phyloP scores from a whole-genome alignment of 2,797 vertebrate genomes.

The Hippopotamyrus pictus region DNA sequence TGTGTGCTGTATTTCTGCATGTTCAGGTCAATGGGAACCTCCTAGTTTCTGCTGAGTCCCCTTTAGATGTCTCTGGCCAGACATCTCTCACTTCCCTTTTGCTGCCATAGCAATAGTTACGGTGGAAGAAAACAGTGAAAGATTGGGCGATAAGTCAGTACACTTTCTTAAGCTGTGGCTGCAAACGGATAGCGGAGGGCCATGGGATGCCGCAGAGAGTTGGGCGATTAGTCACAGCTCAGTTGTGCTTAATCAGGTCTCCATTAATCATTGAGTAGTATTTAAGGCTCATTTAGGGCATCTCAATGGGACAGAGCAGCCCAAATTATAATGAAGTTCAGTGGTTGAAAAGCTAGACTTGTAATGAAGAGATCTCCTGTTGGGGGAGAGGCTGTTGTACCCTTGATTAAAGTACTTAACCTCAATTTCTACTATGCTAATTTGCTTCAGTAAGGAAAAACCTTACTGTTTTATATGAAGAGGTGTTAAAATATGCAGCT shows the following conservation, averaged over 20 bases:
- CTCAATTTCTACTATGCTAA: not conserved
- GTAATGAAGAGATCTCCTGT: not conserved
- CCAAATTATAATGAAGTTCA: not conserved
- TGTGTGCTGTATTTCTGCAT: not conserved
- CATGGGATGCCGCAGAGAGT: not conserved
- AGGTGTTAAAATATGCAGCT: not conserved
- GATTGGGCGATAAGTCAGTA: not conserved
- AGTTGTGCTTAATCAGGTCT: not conserved
- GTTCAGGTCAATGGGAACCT: not conserved
- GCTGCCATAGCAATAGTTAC: not conserved
- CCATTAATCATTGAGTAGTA: not conserved
- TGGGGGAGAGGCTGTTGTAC: not conserved
- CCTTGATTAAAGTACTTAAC: conserved; percentile 2
- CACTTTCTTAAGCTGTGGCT: not conserved
- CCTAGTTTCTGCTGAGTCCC: not conserved
- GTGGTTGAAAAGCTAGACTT: not conserved
- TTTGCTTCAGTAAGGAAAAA: not conserved
- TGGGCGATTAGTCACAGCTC: not conserved
- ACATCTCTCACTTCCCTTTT: conserved; percentile 6
- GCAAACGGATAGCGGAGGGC: not conserved
- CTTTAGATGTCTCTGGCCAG: not conserved
- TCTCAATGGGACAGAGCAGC: not conserved
- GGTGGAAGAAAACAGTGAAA: not conserved
- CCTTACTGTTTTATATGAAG: not conserved
- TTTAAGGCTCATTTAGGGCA: not conserved